Evolutionary conservation across 2,797 vertebrate genomes (phyloP), one percentile per base, ranked within the genome.

Genomic region (Nothura maculosa): DNA sequence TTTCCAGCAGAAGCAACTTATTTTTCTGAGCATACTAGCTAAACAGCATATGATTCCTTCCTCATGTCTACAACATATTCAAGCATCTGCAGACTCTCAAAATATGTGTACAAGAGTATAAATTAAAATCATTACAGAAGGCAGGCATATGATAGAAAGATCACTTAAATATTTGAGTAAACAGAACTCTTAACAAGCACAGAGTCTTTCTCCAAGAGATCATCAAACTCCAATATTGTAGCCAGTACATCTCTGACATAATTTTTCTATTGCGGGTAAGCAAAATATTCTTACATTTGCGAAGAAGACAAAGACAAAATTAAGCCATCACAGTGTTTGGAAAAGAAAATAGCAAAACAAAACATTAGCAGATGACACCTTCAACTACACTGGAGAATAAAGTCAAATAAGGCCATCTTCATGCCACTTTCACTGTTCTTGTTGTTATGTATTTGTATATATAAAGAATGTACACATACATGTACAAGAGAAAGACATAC

Each of bases 161-260:
- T 36, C 10, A 13, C 10, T 60, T 1, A 0, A 14, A 55, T 4
- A 57, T 11, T n/a, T 57, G 7, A 47, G 14, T 17, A 43, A 81
- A 25, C 14, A 12, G 12, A 81, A 84, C 48, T 9, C 2, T 4
- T 74, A 5, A 1, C 1, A 3, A 61, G 17, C 50, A 1, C 6
- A 69, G 30, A 0, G 22, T 22, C 5, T 27, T 75, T 78, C 19
- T 18, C 30, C 6, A 22, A 79, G 66, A 81, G 7, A 30, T 48
- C 12, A 69, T 5, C 2, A 36, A 81, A 20, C 3, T 57, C 58
- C 40, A 20, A 3, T 57, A 62, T 34, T 67, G 28, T 0, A 9
- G 11, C 24, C 21, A 24, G 18, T 34, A 19, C 68, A 70, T 32
- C 3, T 69, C 12, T 38, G 18, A 55, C 30, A n/a, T 55, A n/a